These are phyloP conservation scores for Tricholaema leucomelas DNA, from an alignment of 2,113 vertebrate genomes.

Conservation along the genomic window DNA sequence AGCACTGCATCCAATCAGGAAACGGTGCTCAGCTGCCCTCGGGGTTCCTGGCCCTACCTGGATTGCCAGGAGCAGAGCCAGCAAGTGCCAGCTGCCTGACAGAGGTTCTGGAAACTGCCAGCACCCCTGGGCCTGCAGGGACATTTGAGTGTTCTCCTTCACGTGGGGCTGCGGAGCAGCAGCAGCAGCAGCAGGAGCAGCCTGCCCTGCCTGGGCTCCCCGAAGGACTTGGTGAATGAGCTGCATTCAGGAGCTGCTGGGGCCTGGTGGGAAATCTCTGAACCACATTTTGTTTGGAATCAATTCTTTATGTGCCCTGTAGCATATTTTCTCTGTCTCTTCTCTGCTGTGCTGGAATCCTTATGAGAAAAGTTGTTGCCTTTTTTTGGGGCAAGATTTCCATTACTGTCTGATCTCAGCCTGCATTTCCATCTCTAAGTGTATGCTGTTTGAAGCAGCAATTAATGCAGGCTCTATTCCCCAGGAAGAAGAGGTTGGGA, in stretches of 20 bases:
- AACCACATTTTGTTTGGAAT: slow-evolving; percentile 47
- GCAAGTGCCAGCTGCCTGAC: neutral
- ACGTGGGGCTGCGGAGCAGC: neutral
- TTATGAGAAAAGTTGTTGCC: slow-evolving; percentile 27
- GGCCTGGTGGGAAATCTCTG: slow-evolving; percentile 52
- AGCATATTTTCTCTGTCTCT: slow-evolving; percentile 37
- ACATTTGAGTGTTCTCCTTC: neutral
- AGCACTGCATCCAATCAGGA: neutral
- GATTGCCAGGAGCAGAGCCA: neutral
- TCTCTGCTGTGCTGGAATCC: slow-evolving; percentile 34
- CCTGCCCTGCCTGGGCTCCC: neutral
- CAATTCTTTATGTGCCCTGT: slow-evolving; percentile 20
- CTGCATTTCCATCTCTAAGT: slow-evolving; percentile 52
- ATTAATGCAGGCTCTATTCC: slow-evolving; percentile 52
- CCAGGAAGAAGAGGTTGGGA: neutral
- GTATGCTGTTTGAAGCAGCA: slow-evolving; percentile 58
- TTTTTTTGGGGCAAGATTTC: slow-evolving; percentile 46
- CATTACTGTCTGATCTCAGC: slow-evolving; percentile 22
- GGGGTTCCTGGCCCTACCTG: neutral
- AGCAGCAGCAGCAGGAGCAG: neutral
- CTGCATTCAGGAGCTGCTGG: slow-evolving; percentile 21
- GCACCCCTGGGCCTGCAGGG: neutral
- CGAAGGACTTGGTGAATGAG: slow-evolving; percentile 35
- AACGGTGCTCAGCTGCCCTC: neutral
- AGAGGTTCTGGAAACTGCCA: neutral